These are phyloP conservation scores for Syngnathus floridae DNA, from an alignment of 2,113 vertebrate species.

Conservation along the genomic window DNA sequence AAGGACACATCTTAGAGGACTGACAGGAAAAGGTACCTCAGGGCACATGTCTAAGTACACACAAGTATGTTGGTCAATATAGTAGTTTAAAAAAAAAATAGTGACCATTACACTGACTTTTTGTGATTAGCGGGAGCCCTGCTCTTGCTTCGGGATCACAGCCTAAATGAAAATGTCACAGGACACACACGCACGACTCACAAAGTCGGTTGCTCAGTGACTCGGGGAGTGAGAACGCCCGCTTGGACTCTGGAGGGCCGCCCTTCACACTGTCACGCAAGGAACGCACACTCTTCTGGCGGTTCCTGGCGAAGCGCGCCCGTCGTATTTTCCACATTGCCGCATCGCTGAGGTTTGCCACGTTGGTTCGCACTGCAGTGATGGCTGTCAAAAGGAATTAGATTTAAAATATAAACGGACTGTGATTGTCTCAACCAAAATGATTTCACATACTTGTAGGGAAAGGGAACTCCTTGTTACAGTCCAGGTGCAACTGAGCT, in stretches of 20 bases:
- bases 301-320: slow-evolving; percentile 95
- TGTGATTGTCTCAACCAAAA: neutral
- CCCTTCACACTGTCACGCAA: slow-evolving; percentile 91
- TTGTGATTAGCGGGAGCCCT: no score
- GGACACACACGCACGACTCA: slow-evolving; percentile 69
- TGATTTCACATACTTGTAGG: slow-evolving; percentile 82
- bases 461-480: slow-evolving; percentile 99
- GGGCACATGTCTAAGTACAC: slow-evolving; percentile 41
- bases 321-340: slow-evolving; percentile 98
- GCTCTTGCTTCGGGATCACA: neutral
- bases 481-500: slow-evolving; percentile 96
- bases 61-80: slow-evolving; percentile 1
- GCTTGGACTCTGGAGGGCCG: slow-evolving; percentile 80
- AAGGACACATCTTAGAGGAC: slow-evolving; percentile 61
- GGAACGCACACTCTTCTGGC: slow-evolving; percentile 94
- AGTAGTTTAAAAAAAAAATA: no score
- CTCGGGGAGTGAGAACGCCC: slow-evolving; percentile 92
- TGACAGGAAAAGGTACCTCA: slow-evolving; percentile 30
- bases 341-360: slow-evolving; percentile 93
- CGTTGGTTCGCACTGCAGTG: slow-evolving; percentile 94
- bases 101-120: no score
- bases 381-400: slow-evolving; percentile 74
- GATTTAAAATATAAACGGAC: neutral
- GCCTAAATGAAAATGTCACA: slow-evolving; percentile 15
- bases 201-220: slow-evolving; percentile 88